Conservation (phyloP, 2,113 vertebrate genomes). For the Elachura formosa region DNA sequence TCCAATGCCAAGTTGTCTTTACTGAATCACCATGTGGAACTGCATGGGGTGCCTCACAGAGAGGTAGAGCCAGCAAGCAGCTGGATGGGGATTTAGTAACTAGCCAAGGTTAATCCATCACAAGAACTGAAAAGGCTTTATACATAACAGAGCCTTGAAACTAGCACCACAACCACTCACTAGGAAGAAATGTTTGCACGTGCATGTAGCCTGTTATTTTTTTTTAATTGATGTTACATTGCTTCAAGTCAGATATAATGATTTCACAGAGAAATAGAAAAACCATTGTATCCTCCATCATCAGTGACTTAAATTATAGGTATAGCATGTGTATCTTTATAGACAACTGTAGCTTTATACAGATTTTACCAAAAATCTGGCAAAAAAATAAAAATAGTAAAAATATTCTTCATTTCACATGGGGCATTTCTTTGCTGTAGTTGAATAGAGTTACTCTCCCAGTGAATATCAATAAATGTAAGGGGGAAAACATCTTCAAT, state of each 20-base stretch:
- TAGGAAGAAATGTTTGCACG: neutral
- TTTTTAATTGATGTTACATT: neutral
- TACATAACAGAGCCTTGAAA: neutral
- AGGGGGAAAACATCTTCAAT: neutral
- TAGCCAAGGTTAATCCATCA: neutral
- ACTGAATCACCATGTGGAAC: neutral
- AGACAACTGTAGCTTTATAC: neutral
- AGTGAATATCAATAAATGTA: neutral
- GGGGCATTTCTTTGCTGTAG: neutral
- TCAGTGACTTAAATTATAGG: neutral
- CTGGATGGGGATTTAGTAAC: neutral
- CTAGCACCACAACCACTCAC: neutral
- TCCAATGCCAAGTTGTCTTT: neutral
- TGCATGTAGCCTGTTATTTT: fast-evolving
- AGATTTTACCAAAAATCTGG: neutral
- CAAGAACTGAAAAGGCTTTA: neutral
- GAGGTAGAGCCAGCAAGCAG: neutral
- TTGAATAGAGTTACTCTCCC: neutral
- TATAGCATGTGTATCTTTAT: neutral
- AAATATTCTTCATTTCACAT: neutral
- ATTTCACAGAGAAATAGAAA: neutral
- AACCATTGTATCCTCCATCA: neutral
- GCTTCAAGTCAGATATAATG: neutral
- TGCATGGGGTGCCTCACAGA: neutral
- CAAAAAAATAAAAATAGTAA: neutral